Evolutionary conservation across 1,140 invertebrate genomes (phyloP).

Genomic region (Aphis craccivora): DNA sequence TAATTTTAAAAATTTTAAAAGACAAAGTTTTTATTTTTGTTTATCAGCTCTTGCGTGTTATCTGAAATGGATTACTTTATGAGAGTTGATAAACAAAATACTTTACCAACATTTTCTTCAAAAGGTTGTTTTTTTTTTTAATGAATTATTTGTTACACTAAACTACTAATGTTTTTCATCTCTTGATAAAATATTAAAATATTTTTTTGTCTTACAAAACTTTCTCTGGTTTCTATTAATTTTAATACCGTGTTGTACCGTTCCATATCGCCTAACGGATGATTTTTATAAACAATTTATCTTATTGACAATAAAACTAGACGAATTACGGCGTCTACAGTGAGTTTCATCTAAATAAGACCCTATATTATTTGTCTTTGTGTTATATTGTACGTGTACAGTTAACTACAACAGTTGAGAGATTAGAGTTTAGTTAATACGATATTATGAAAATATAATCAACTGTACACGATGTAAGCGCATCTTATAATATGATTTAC

Average conservation of each 20-base stretch:
- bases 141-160: not conserved
- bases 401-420: not conserved
- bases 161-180: not conserved
- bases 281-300: not conserved
- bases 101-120: not conserved
- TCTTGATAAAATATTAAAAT: not conserved
- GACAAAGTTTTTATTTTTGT: not conserved
- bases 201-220: not conserved
- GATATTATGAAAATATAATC: not conserved
- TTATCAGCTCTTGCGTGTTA: not conserved
- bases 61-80: not conserved
- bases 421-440: not conserved
- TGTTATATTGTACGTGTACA: not conserved
- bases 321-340: not conserved
- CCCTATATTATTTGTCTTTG: accelerated
- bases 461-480: not conserved
- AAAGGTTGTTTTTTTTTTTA: not conserved
- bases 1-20: not conserved
- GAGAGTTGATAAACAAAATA: not conserved
- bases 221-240: not conserved
- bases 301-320: not conserved
- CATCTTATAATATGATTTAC: not conserved
- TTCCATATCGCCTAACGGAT: not conserved
- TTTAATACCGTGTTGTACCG: not conserved
- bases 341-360: not conserved